Percentiles rank a stretch among this genome's conserved stretches.
Evolutionary conservation across 2,113 vertebrate genomes (phyloP).

Genomic region (Sinocyclocheilus maitianheensis): DNA sequence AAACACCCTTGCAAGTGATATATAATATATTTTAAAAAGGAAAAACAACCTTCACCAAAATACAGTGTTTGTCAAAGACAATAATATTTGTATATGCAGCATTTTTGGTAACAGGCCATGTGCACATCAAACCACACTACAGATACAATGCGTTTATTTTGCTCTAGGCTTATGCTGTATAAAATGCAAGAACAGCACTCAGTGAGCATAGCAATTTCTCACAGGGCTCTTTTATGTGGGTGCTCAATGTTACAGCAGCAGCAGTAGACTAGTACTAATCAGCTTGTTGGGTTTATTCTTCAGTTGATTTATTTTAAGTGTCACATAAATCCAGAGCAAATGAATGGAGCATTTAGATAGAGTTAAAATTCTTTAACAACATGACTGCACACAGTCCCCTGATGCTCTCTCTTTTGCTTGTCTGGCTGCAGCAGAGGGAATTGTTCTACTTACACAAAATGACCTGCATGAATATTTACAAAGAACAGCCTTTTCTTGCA

Average conservation of each 20-base stretch:
- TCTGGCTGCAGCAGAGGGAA: slow-evolving; percentile 57
- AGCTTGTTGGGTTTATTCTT: slow-evolving; percentile 65
- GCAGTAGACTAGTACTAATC: slow-evolving; percentile 66
- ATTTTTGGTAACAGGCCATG: neutral
- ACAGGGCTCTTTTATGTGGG: slow-evolving; percentile 48
- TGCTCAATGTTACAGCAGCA: slow-evolving; percentile 45
- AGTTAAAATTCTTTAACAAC: slow-evolving; percentile 71
- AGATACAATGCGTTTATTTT: neutral
- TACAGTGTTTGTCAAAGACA: neutral
- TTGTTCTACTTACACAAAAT: slow-evolving; percentile 70
- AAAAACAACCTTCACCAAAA: neutral
- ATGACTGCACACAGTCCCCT: slow-evolving; percentile 63
- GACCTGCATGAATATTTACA: slow-evolving; percentile 64
- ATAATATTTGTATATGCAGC: neutral
- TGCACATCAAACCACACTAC: neutral
- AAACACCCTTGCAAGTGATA: neutral
- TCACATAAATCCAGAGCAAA: slow-evolving; percentile 66
- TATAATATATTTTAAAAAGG: neutral
- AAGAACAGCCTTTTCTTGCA: slow-evolving; percentile 54
- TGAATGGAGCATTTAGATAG: slow-evolving; percentile 72
- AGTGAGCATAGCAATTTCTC: slow-evolving; percentile 7
- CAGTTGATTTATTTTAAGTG: slow-evolving; percentile 69
- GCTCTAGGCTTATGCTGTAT: slow-evolving; percentile 3
- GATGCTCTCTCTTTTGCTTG: slow-evolving; percentile 59
- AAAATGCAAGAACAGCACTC: neutral